These are phyloP conservation scores for Trichopria drosophilae DNA, from an alignment of 2,888 invertebrate genomes.

Conservation along the genomic window DNA sequence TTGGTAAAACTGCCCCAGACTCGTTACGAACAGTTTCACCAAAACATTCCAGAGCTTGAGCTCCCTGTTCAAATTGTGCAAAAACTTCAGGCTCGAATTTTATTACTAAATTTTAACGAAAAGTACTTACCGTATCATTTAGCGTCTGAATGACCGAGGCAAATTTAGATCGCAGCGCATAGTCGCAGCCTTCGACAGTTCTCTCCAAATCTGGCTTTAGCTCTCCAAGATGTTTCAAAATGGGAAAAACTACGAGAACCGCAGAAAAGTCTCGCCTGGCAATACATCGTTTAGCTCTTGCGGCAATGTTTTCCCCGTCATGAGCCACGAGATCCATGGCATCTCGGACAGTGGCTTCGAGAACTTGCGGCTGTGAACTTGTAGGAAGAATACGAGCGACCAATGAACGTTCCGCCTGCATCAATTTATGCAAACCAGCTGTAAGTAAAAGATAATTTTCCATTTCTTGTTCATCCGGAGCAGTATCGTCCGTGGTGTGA, in stretches of 20 bases:
- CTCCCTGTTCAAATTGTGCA: conserved; percentile 65
- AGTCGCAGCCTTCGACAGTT: conserved; percentile 73
- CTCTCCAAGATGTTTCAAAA: conserved; percentile 74
- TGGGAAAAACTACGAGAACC: conserved; percentile 79
- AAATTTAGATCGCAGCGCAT: conserved; percentile 71
- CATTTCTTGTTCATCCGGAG: conserved; percentile 75
- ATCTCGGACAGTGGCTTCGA: conserved; percentile 80
- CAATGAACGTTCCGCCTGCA: conserved; percentile 83
- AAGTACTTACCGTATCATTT: conserved; percentile 74
- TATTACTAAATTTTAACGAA: conserved; percentile 10
- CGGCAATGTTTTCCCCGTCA: conserved; percentile 83
- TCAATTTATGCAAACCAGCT: conserved; percentile 79
- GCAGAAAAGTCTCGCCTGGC: conserved; percentile 78
- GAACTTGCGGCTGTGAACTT: conserved; percentile 79
- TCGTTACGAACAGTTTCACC: conserved; percentile 83
- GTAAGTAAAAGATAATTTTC: conserved; percentile 82
- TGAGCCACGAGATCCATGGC: conserved; percentile 82
- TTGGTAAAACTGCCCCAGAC: conserved; percentile 79
- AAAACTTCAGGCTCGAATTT: conserved; percentile 3
- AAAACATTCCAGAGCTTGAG: conserved; percentile 89
- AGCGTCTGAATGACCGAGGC: conserved; percentile 73
- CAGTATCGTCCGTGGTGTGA: conserved; percentile 50
- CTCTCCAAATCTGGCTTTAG: conserved; percentile 81
- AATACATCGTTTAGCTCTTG: conserved; percentile 74
- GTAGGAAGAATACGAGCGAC: conserved; percentile 84